Base-by-base conservation (phyloP, 2,113 vertebrate genomes). In the Bombycilla garrulus region DNA sequence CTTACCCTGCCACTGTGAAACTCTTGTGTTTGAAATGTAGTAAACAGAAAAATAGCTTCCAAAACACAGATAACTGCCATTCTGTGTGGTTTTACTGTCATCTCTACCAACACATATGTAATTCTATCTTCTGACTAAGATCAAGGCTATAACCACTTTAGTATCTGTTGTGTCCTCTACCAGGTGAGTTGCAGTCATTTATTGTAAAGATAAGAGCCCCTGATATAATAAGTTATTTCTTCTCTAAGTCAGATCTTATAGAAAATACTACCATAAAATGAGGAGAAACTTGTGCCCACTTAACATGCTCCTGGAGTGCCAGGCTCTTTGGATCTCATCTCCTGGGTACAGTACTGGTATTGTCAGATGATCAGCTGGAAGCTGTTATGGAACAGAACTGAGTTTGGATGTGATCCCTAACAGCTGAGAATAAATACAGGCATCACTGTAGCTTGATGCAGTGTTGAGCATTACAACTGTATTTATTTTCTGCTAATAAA, bases 141-240 rank as follows among this genome's bases (percentile, higher is more conserved):
- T 90, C 67, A 84, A 86, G 83, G 51, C 80, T 86, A 60, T 88
- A 84, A 93, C 88, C 69, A 71, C 65, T 54, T 85, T 73, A 93
- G 57, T 96, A 94, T 90, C 65, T 93, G 44, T 90, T 92, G 54
- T 72, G 56, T 93, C 92, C 79, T 86, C 47, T 92, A 69, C 86
- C 57, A 95, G 67, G 45, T 95, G 78, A 87, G 74, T 73, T 85
- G 45, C n/a, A 81, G 84, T 48, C 42, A 26, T 90, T 91, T 81
- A 57, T 15, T 76, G 78, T 72, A 80, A 91, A 87, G 73, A 81
- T 86, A 87, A 85, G 73, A 72, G 58, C 78, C 38, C 45, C 26
- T 60, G 81, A 85, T 94, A 71, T 33, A 77, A 54, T 24, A 84
- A 95, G 44, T 95, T 95, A 86, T 79, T 94, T 92, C 69, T 95